Percentiles rank a stretch among this genome's conserved stretches.
Conservation (phyloP, 2,888 invertebrate genomes). For the Polymixis flavicincta region DNA sequence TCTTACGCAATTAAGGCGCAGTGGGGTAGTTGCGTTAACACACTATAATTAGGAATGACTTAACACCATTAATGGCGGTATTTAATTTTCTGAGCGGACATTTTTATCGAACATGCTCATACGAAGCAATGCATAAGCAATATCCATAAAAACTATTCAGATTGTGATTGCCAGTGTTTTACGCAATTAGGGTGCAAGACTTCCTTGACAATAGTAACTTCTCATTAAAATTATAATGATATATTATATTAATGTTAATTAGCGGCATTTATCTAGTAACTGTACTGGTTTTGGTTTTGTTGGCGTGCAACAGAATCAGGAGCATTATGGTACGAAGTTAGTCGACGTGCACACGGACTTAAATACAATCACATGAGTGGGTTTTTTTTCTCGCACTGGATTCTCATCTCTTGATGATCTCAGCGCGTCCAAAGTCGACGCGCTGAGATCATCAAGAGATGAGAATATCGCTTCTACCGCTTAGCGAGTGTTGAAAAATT, state of each 20-base stretch:
- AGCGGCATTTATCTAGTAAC: neutral
- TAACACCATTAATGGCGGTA: neutral
- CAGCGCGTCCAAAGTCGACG: no score
- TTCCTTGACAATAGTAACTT: neutral
- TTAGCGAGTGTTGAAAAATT: no score
- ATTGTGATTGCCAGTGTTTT: neutral
- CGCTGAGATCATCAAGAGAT: no score
- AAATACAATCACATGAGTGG: no score
- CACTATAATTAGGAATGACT: no score
- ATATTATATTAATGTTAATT: neutral
- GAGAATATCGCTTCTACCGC: no score
- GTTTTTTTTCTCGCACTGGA: no score
- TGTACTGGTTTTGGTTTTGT: conserved; percentile 1
- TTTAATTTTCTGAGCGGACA: neutral
- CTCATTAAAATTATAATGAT: neutral
- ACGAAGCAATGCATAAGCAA: neutral
- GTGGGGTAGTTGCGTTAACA: no score
- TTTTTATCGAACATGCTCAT: neutral
- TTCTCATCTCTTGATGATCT: no score
- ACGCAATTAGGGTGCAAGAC: neutral
- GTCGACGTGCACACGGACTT: no score
- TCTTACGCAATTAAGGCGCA: no score
- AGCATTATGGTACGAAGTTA: neutral
- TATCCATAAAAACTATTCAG: neutral
- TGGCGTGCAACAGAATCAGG: neutral